A percentile compares a stretch with the other conserved stretches of the same genome.
Evolutionary conservation across 35 echinoderm and acorn worm genomes (phyloP).

Genomic region (Anneissia japonica): DNA sequence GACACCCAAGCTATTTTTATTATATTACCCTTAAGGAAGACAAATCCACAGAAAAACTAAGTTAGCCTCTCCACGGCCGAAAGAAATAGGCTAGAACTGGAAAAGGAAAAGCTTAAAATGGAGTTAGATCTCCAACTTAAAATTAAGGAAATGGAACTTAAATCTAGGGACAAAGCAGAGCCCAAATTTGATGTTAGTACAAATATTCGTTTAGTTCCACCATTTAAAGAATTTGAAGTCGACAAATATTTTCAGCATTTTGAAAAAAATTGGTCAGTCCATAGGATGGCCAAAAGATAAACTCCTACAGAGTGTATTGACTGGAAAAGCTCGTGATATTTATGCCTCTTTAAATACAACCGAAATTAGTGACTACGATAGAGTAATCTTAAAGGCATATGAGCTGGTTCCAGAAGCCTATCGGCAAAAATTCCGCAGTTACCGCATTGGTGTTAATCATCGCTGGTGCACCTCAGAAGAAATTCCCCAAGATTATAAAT

Average conservation of each 20-base stretch:
- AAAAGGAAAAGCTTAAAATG: too few relatives aligned
- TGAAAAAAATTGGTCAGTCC: background rate
- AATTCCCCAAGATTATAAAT: background rate
- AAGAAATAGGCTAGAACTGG: too few relatives aligned
- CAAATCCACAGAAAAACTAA: too few relatives aligned
- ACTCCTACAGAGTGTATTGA: background rate
- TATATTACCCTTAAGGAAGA: too few relatives aligned
- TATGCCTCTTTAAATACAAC: background rate
- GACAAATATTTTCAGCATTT: constrained; percentile 18
- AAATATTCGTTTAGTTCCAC: background rate
- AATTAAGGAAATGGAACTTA: constrained; percentile 1
- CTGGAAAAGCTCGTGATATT: too few relatives aligned
- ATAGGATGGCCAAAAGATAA: background rate
- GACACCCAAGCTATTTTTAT: too few relatives aligned
- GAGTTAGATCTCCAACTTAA: background rate
- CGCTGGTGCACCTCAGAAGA: background rate
- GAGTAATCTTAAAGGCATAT: background rate
- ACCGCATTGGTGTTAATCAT: background rate
- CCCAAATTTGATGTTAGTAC: background rate
- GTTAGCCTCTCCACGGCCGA: too few relatives aligned
- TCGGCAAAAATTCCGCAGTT: background rate
- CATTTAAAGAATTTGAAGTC: background rate
- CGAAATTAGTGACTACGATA: constrained; percentile 8
- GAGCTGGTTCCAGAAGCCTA: constrained; percentile 1
- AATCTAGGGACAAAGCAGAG: background rate